These are phyloP conservation scores for Aurelia aurita DNA, from an alignment of 30 jellyfish, hydroid and myxozoan species.

Conservation along the genomic window DNA sequence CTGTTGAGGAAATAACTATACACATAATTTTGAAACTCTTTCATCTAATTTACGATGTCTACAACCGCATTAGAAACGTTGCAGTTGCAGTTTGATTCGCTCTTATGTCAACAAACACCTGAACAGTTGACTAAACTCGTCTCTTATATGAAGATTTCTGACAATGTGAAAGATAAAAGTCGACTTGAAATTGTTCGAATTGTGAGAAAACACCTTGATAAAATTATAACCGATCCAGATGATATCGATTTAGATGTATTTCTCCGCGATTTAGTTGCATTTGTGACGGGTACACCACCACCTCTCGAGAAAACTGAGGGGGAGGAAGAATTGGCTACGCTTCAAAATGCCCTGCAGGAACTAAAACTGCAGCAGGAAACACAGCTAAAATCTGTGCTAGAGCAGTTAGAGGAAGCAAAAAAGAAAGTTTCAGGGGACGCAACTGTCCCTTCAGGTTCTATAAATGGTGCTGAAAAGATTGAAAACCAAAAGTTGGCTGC, in stretches of 20 bases:
- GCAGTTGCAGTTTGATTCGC: background rate
- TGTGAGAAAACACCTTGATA: background rate
- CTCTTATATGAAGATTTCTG: background rate
- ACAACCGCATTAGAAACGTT: background rate
- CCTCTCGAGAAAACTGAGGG: background rate
- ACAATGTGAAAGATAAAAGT: background rate
- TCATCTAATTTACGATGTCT: background rate
- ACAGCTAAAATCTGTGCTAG: too few relatives aligned
- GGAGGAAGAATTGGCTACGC: background rate
- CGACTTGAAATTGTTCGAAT: background rate
- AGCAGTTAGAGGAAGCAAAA: background rate
- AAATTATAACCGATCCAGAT: background rate
- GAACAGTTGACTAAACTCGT: constrained; percentile 1
- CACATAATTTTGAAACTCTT: background rate
- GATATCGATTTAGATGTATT: background rate
- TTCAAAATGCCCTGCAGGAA: too few relatives aligned
- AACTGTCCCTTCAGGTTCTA: background rate
- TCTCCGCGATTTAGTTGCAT: background rate
- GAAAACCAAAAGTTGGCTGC: background rate
- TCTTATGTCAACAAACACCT: background rate
- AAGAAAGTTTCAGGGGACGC: background rate
- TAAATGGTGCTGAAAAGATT: background rate
- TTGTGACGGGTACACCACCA: background rate
- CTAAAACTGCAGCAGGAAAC: too few relatives aligned
- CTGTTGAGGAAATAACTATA: background rate